A percentile compares a stretch with the other conserved stretches of the same genome.
phyloP scores from a whole-genome alignment of 2,888 invertebrate genomes.

The Mantis religiosa region DNA sequence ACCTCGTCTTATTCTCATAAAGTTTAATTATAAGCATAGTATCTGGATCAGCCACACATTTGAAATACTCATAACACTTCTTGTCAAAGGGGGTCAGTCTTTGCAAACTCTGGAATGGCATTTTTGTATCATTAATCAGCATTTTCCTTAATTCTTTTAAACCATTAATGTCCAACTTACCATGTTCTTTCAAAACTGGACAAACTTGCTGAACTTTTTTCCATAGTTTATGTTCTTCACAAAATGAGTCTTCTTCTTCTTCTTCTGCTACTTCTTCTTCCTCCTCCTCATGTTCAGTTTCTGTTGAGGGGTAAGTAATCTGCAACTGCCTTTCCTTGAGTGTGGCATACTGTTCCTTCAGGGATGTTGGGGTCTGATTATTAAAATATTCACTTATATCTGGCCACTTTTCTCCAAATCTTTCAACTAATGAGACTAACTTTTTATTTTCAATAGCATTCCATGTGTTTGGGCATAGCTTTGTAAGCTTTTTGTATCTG shows the following conservation, averaged over 20 bases:
- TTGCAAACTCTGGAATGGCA: not conserved
- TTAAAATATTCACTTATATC: not conserved
- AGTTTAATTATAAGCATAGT: not conserved
- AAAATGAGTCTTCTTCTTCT: not conserved
- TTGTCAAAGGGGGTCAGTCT: not conserved
- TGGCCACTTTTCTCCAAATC: not conserved
- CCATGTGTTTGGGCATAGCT: slow-evolving; percentile 13
- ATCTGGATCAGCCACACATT: too few relatives aligned
- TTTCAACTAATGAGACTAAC: not conserved
- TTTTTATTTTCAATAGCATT: not conserved
- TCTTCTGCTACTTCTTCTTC: not conserved
- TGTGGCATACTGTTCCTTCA: not conserved
- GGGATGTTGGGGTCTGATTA: not conserved
- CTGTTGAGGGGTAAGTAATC: too few relatives aligned
- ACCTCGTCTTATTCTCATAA: not conserved
- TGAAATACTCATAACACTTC: not conserved
- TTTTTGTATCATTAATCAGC: too few relatives aligned
- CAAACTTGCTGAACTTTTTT: not conserved
- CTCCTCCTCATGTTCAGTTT: too few relatives aligned
- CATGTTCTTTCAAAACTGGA: not conserved
- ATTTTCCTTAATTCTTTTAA: too few relatives aligned
- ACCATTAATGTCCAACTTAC: too few relatives aligned
- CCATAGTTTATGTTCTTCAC: not conserved
- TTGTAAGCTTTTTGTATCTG: slow-evolving; percentile 53
- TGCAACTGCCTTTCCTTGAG: not conserved